phyloP scores from a whole-genome alignment of 2,797 vertebrate species.

The Agapornis canus region DNA sequence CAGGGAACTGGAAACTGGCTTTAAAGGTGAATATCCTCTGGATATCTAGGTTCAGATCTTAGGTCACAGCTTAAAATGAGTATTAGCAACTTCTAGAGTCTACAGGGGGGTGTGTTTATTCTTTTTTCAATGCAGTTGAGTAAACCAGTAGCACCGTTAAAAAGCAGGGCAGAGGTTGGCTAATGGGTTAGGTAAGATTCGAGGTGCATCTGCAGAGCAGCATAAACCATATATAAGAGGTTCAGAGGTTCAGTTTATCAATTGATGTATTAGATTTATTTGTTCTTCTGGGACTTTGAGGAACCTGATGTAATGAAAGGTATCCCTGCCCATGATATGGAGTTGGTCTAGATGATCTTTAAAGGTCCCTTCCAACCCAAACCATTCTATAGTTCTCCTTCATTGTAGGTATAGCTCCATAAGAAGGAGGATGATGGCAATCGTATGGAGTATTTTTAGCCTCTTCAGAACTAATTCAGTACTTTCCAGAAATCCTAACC shows the following conservation, averaged over 20 bases:
- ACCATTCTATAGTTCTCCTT: not conserved
- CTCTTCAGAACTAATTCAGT: not conserved
- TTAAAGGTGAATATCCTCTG: constrained; percentile 5
- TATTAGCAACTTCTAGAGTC: not conserved
- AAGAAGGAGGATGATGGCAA: not conserved
- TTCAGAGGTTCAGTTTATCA: not conserved
- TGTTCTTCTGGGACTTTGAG: not conserved
- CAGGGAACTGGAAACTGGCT: constrained; percentile 4
- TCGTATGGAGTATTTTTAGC: not conserved
- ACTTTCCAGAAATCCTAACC: not conserved
- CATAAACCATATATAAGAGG: not conserved
- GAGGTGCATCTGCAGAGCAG: not conserved
- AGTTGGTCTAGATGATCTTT: not conserved
- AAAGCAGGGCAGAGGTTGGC: not conserved
- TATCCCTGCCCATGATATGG: not conserved
- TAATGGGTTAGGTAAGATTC: not conserved
- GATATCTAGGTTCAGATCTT: not conserved
- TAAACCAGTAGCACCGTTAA: not conserved
- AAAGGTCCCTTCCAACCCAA: not conserved
- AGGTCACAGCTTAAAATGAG: not conserved
- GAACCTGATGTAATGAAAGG: not conserved
- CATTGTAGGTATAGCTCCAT: not conserved
- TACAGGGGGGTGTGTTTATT: not conserved
- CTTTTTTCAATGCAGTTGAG: not conserved
- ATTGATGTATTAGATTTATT: not conserved